Evolutionary conservation across 2,888 invertebrate genomes (phyloP).

Genomic region (Anodontia alba): DNA sequence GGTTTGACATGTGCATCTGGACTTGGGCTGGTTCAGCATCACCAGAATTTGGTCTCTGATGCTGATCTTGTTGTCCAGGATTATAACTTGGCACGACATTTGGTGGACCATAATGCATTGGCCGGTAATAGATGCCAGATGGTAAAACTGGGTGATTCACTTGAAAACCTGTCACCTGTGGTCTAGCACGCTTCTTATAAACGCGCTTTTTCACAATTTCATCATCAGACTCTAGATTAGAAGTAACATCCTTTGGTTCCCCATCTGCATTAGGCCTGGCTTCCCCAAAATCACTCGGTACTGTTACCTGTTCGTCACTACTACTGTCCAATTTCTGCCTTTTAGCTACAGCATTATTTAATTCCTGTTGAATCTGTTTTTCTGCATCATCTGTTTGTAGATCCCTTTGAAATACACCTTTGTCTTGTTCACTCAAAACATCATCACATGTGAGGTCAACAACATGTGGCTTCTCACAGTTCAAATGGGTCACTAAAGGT

Average conservation of each 20-base stretch:
- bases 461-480: conserved; percentile 3
- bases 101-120: neutral
- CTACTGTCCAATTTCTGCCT: conserved; percentile 36
- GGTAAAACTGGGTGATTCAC: neutral
- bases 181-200: neutral
- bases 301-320: neutral
- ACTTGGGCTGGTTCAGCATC: neutral
- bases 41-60: neutral
- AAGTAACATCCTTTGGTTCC: neutral
- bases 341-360: conserved; percentile 60
- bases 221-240: neutral
- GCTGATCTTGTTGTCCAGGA: neutral
- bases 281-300: neutral
- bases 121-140: neutral
- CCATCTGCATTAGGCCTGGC: neutral
- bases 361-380: conserved; percentile 56
- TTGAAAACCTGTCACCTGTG: neutral
- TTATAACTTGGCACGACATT: neutral
- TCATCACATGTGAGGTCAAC: conserved; percentile 44
- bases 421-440: neutral
- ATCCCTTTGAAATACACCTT: neutral
- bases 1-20: neutral
- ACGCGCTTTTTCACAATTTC: neutral
- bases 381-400: conserved; percentile 32
- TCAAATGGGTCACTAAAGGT: too few species aligned